phyloP scores from a whole-genome alignment of 2,797 vertebrate species.

The Tamandua tetradactyla region DNA sequence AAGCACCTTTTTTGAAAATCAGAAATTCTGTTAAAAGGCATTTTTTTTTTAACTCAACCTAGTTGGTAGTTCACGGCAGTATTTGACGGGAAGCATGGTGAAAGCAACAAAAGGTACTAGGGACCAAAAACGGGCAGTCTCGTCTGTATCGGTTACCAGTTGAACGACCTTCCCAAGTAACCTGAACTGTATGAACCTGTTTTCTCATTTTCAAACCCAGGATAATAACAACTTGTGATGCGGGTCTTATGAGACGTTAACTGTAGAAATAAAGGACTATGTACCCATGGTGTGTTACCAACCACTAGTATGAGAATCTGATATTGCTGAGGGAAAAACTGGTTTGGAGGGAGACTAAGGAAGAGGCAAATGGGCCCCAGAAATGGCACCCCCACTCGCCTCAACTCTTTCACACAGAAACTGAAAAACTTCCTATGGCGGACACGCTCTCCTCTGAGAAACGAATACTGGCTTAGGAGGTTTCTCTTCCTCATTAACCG shows the following conservation, averaged over 20 bases:
- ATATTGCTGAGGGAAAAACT: neutral
- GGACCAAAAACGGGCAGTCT: neutral
- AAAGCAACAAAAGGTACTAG: neutral
- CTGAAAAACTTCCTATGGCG: neutral
- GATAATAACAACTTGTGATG: neutral
- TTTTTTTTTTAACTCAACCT: neutral
- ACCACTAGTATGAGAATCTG: neutral
- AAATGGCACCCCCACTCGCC: neutral
- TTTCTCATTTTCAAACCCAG: conserved; percentile 42
- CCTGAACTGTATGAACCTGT: neutral
- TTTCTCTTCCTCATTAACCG: neutral
- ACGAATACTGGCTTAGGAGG: neutral
- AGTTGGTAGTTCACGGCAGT: neutral
- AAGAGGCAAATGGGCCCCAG: neutral
- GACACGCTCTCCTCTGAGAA: conserved; percentile 1
- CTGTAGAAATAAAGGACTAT: neutral
- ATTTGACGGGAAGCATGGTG: neutral
- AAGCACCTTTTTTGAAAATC: neutral
- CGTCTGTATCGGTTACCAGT: neutral
- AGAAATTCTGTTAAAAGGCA: neutral
- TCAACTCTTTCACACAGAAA: neutral
- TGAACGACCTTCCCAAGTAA: conserved; percentile 55
- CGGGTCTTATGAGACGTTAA: neutral
- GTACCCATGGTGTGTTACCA: neutral
- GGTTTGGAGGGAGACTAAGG: neutral